A percentile compares a stretch with the other conserved stretches of the same genome.
These are phyloP conservation scores for Drosophila kanekoi DNA, from an alignment of 2,888 invertebrate genomes.

Conservation along the genomic window DNA sequence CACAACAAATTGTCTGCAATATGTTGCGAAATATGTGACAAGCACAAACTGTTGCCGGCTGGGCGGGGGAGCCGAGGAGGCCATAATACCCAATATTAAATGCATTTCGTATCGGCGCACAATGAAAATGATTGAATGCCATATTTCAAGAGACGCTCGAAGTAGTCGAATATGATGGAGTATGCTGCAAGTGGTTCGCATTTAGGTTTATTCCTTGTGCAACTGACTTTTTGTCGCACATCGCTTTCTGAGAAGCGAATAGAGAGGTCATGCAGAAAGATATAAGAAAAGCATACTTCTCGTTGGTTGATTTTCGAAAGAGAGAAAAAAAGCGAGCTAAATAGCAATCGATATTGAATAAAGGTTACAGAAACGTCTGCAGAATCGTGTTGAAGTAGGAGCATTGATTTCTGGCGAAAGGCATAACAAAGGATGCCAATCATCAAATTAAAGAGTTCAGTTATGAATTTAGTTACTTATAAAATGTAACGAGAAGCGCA, in stretches of 20 bases:
- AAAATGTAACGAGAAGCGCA: not conserved
- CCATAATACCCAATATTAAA: slow-evolving; percentile 74
- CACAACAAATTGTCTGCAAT: slow-evolving; percentile 56
- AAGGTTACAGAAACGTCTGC: not conserved
- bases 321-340: not conserved
- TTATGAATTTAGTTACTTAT: not conserved
- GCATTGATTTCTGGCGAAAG: not conserved
- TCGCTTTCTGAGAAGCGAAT: not conserved
- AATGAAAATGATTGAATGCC: slow-evolving; percentile 67
- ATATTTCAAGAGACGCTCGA: slow-evolving; percentile 42
- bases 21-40: slow-evolving; percentile 47
- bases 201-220: slow-evolving; percentile 7
- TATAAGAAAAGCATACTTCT: slow-evolving; percentile 9
- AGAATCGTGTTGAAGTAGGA: no score
- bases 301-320: not conserved
- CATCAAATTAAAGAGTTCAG: not conserved
- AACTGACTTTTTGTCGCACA: not conserved
- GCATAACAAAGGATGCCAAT: not conserved
- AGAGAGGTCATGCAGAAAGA: slow-evolving; percentile 14
- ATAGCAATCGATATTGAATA: not conserved
- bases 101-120: slow-evolving; percentile 56
- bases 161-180: slow-evolving; percentile 35
- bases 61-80: not conserved
- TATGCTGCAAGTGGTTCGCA: slow-evolving; percentile 48
- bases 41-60: slow-evolving; percentile 8